These are phyloP conservation scores for Octopus sinensis DNA, from an alignment of 1,140 invertebrate species.

Conservation along the genomic window DNA sequence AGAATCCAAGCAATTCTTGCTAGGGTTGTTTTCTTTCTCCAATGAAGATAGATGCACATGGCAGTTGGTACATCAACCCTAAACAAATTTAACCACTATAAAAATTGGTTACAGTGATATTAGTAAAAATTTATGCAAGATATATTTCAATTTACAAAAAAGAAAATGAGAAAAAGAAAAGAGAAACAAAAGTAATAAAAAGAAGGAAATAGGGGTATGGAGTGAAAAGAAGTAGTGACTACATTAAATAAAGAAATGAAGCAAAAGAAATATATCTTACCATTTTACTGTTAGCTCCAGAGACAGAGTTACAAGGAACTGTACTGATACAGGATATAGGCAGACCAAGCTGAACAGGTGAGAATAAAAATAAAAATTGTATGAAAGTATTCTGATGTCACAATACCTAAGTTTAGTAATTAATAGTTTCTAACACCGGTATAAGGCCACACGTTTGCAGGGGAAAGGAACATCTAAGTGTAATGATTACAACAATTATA, in stretches of 20 bases:
- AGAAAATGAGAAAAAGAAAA: too few species aligned
- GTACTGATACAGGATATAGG: slow-evolving; percentile 78
- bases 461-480: too few species aligned
- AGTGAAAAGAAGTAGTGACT: background rate
- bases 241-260: background rate
- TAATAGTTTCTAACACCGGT: background rate
- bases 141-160: too few species aligned
- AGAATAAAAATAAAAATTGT: background rate
- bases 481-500: too few species aligned
- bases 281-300: slow-evolving; percentile 59
- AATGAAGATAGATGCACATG: too few species aligned
- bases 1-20: too few species aligned
- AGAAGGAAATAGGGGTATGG: background rate
- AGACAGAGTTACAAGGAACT: slow-evolving; percentile 76
- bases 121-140: too few species aligned
- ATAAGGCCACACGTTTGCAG: background rate
- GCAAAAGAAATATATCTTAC: slow-evolving; percentile 36
- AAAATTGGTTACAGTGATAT: too few species aligned
- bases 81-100: too few species aligned
- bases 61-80: too few species aligned
- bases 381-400: background rate
- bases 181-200: background rate
- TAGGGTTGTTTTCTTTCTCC: too few species aligned
- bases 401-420: background rate
- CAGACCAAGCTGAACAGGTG: slow-evolving; percentile 65